Percentiles rank a stretch among this genome's conserved stretches.
Conservation (phyloP, 92 coral and sea anemone species). For the Galaxea fascicularis region DNA sequence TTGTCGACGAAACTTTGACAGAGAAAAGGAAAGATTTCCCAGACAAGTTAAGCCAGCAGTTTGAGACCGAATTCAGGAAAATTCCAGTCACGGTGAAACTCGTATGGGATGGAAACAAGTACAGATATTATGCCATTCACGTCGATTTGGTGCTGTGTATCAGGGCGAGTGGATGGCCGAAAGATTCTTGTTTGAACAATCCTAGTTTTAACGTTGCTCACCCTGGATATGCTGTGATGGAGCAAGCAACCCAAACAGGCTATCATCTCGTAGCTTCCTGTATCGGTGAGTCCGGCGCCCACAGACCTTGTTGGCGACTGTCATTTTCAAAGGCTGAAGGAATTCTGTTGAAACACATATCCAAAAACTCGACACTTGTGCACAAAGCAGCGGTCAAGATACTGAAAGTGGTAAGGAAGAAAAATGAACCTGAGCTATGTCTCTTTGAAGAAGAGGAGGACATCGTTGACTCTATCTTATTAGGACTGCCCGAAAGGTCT, state of each 20-base stretch:
- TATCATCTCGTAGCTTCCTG: slow-evolving; percentile 65
- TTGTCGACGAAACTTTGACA: slow-evolving; percentile 18
- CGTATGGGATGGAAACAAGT: slow-evolving; percentile 56
- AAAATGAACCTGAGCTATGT: slow-evolving; percentile 31
- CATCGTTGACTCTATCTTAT: background rate
- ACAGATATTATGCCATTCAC: slow-evolving; percentile 35
- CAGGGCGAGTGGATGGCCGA: slow-evolving; percentile 58
- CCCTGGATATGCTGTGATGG: slow-evolving; percentile 48
- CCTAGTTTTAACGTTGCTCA: slow-evolving; percentile 14
- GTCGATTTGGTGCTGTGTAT: slow-evolving; percentile 63
- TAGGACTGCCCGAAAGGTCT: slow-evolving; percentile 11
- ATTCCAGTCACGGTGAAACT: slow-evolving; percentile 63
- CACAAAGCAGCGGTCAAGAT: slow-evolving; percentile 57
- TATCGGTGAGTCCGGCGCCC: slow-evolving; percentile 67
- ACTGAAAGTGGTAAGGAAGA: slow-evolving; percentile 54
- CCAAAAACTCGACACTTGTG: slow-evolving; percentile 18
- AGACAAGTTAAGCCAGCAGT: background rate
- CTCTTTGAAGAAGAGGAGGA: slow-evolving; percentile 15
- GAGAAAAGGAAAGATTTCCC: background rate
- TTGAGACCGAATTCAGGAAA: slow-evolving; percentile 57
- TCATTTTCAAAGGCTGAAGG: slow-evolving; percentile 73
- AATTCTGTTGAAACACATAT: slow-evolving; percentile 38
- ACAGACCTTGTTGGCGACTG: slow-evolving; percentile 66
- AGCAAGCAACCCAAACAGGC: slow-evolving; percentile 29
- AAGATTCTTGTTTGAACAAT: slow-evolving; percentile 29